Conservation (phyloP, 1,140 invertebrate genomes). For the Drosophila eugracilis region DNA sequence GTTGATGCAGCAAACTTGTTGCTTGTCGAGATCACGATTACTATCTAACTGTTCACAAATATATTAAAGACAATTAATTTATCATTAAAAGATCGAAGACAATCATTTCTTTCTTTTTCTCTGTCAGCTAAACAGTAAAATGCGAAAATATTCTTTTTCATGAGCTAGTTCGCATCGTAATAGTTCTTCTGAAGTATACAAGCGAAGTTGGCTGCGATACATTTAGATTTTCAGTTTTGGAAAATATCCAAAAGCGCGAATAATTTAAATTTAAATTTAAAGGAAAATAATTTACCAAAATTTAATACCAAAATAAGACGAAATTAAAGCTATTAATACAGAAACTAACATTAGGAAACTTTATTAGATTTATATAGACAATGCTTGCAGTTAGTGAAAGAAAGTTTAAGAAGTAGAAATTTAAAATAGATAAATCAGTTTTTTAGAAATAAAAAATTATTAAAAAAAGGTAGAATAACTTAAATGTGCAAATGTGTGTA, state of each 20-base stretch:
- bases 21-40: constrained; percentile 6
- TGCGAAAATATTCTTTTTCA: too few species aligned
- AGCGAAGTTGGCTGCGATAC: constrained; percentile 25
- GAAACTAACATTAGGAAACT: too few species aligned
- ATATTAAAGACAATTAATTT: background rate
- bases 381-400: too few species aligned
- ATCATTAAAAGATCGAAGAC: accelerated
- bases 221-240: background rate
- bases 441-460: too few species aligned
- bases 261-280: constrained; percentile 7
- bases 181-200: background rate
- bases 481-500: too few species aligned
- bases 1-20: constrained; percentile 29
- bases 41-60: too few species aligned
- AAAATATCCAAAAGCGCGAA: background rate
- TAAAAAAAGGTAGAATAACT: too few species aligned
- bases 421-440: too few species aligned
- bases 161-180: constrained; percentile 9
- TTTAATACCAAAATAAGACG: too few species aligned
- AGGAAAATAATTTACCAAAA: background rate
- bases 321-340: too few species aligned
- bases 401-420: too few species aligned
- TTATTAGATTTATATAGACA: too few species aligned
- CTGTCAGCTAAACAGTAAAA: background rate
- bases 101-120: background rate